A percentile compares a stretch with the other conserved stretches of the same genome.
These are phyloP conservation scores for Fukomys damarensis DNA, from an alignment of 2,113 vertebrate genomes.

Conservation along the genomic window DNA sequence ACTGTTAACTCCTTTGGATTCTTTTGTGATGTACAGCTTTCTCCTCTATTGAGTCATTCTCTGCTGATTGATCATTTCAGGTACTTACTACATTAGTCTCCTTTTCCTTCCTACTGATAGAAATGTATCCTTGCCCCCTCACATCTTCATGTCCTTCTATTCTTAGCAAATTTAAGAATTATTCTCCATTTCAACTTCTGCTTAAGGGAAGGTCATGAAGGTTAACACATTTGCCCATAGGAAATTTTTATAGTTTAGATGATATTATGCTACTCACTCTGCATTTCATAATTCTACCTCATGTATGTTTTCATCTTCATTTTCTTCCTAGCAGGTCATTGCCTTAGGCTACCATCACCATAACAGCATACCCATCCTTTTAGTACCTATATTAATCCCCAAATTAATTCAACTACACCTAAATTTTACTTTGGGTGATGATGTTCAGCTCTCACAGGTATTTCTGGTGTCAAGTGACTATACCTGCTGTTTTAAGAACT, in stretches of 20 bases:
- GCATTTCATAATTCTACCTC: background rate
- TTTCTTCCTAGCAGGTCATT: background rate
- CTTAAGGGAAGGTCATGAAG: background rate
- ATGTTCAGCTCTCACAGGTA: background rate
- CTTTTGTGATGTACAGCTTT: background rate
- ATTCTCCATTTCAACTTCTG: background rate
- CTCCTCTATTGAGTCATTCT: background rate
- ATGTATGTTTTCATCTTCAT: background rate
- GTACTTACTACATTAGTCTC: background rate
- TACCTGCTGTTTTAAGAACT: background rate
- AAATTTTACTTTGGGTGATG: background rate
- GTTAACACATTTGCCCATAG: background rate
- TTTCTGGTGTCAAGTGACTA: background rate
- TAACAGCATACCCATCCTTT: background rate
- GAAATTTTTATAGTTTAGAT: background rate
- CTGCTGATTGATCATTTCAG: background rate
- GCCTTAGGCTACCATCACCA: background rate
- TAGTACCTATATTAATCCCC: background rate
- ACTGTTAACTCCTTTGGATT: no score
- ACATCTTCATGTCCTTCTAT: background rate
- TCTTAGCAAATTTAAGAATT: background rate
- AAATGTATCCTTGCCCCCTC: background rate
- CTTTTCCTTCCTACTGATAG: background rate
- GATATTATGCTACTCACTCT: background rate
- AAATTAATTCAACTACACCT: background rate